Evolutionary conservation across 2,888 invertebrate species (phyloP), one percentile per base, ranked within the genome.

Genomic region (Leucoptera coffeella): DNA sequence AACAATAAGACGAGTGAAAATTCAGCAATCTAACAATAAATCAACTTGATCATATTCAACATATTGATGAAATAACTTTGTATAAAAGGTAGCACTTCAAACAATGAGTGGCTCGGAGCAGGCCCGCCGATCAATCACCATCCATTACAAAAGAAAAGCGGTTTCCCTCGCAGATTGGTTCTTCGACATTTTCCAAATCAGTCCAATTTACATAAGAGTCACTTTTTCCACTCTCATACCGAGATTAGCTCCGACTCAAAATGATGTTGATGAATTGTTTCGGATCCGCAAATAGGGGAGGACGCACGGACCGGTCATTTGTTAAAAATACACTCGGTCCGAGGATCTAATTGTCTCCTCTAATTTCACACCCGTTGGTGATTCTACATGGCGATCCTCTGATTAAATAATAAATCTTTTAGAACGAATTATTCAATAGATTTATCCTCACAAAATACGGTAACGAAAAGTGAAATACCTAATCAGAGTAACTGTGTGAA

Each of bases 321-420:
- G 69, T 69, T 69, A 69, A 69, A 69, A 69, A 69, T 65, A 69
- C 69, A 65, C 62, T 61, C 62, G 62, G 62, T 62, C 65, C 62
- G 50, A 42, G 61, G 61, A 67, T 67, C 62, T 67, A 67, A 69
- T 69, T 69, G 69, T 67, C 67, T 67, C 47, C 62, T 69, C 65
- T 67, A 61, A 67, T 69, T 67, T 67, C 64, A 65, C 60, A 57
- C 65, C 56, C 62, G 52, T 50, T 53, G 43, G 47, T 59, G 61
- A 60, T 62, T 59, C 58, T 56, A 27, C n/a, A n/a, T n/a, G n/a
- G n/a, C n/a, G n/a, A n/a, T n/a, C n/a, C n/a, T n/a, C n/a, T n/a
- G n/a, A n/a, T n/a, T n/a, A n/a, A n/a, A n/a, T n/a, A n/a, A n/a
- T n/a, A n/a, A n/a, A n/a, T n/a, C n/a, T n/a, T n/a, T n/a, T n/a